Conservation (phyloP, 2,888 invertebrate genomes). For the Brachyptera putata region DNA sequence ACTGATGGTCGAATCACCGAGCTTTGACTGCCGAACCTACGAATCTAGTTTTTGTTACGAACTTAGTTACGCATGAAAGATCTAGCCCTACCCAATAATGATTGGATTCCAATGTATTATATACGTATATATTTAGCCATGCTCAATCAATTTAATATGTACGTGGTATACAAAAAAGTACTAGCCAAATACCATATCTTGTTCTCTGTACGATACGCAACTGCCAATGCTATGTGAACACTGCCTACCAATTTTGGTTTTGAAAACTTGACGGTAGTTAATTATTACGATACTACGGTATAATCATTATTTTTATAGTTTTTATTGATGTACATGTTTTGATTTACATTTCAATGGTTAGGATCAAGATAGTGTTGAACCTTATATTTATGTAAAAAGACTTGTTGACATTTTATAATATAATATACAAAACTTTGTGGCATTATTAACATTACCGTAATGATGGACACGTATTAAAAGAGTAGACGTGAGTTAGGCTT, state of each 20-base stretch:
- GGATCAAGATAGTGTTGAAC: background rate
- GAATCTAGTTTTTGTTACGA: too few species aligned
- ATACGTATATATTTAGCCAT: background rate
- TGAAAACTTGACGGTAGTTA: background rate
- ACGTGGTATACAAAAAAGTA: background rate
- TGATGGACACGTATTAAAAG: too few species aligned
- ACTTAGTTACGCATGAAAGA: too few species aligned
- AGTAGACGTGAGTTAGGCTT: background rate
- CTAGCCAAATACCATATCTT: background rate
- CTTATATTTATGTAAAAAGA: slow-evolving; percentile 1
- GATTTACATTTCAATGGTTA: background rate
- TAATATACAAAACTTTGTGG: background rate
- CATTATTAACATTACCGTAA: slow-evolving; percentile 20
- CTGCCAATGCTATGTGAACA: slow-evolving; percentile 28
- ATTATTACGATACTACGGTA: background rate
- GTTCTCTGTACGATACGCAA: too few species aligned
- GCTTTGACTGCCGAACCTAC: background rate
- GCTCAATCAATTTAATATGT: background rate
- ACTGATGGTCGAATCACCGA: background rate
- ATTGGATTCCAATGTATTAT: background rate
- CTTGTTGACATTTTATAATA: background rate
- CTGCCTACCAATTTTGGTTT: slow-evolving; percentile 21
- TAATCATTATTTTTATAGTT: slow-evolving; percentile 6
- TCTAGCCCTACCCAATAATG: too few species aligned
- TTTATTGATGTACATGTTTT: background rate